Conservation (phyloP, 2,113 vertebrate species). For the Athene cunicularia region DNA sequence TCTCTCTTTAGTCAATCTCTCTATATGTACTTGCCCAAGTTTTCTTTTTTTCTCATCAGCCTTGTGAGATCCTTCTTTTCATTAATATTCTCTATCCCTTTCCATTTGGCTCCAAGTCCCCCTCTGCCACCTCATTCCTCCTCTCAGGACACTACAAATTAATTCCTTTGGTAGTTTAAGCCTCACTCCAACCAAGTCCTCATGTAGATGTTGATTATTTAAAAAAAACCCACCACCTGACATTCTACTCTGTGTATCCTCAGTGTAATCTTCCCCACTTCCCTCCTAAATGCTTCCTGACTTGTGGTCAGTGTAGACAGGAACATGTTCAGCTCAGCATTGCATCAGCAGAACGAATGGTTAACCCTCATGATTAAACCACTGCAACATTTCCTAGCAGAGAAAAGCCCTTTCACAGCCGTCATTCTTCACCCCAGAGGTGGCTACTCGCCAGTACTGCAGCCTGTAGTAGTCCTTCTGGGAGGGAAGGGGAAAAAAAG, state of each 20-base stretch:
- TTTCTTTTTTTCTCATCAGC: not conserved
- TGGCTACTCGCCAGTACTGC: not conserved
- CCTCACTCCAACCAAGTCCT: not conserved
- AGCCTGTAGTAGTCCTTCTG: not conserved
- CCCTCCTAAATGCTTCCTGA: slow-evolving; percentile 42
- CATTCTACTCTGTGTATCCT: not conserved
- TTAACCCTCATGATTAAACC: not conserved
- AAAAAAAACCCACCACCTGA: not conserved
- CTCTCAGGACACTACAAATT: not conserved
- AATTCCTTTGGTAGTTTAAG: not conserved
- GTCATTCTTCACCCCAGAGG: not conserved
- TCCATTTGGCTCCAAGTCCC: not conserved
- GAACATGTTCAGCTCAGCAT: not conserved
- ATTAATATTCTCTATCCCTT: not conserved
- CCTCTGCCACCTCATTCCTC: not conserved
- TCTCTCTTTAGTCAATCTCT: not conserved
- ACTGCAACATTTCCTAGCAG: not conserved
- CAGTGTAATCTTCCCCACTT: slow-evolving; percentile 11
- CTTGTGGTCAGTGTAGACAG: slow-evolving; percentile 28
- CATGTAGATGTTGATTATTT: not conserved
- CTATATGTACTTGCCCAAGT: not conserved
- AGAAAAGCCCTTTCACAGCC: not conserved
- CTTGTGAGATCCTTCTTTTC: not conserved
- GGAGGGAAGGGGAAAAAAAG: not conserved
- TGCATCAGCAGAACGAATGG: slow-evolving; percentile 34